A percentile compares a stretch with the other conserved stretches of the same genome.
Evolutionary conservation across 2,113 vertebrate species (phyloP).

Genomic region (Willisornis vidua): DNA sequence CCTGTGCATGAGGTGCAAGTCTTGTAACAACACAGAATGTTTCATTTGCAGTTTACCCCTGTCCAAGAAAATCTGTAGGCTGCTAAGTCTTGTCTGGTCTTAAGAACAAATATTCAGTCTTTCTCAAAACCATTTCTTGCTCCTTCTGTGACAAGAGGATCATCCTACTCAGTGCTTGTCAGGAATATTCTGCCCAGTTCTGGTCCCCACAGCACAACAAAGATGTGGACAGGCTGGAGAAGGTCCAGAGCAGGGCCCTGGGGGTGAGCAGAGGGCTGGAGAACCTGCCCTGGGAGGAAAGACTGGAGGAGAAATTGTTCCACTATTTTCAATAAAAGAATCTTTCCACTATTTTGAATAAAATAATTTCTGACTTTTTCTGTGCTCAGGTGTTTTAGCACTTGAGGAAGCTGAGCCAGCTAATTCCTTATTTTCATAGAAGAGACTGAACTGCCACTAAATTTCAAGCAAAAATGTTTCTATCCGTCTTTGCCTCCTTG

Average conservation of each 20-base stretch:
- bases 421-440: neutral
- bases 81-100: neutral
- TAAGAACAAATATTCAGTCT: neutral
- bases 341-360: neutral
- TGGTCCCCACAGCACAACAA: neutral
- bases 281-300: neutral
- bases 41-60: neutral
- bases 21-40: neutral
- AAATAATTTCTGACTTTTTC: neutral
- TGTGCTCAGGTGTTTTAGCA: neutral
- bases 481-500: neutral
- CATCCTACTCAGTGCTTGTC: neutral
- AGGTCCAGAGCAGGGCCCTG: neutral
- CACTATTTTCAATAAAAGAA: neutral
- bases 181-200: neutral
- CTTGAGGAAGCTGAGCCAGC: neutral
- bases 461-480: neutral
- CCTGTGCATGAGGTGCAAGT: neutral
- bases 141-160: neutral
- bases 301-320: neutral
- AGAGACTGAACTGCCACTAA: neutral
- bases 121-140: neutral
- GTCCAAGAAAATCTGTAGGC: neutral
- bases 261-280: neutral
- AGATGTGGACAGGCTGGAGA: neutral